phyloP scores from a whole-genome alignment of 2,113 vertebrate species.

The Pionites leucogaster region DNA sequence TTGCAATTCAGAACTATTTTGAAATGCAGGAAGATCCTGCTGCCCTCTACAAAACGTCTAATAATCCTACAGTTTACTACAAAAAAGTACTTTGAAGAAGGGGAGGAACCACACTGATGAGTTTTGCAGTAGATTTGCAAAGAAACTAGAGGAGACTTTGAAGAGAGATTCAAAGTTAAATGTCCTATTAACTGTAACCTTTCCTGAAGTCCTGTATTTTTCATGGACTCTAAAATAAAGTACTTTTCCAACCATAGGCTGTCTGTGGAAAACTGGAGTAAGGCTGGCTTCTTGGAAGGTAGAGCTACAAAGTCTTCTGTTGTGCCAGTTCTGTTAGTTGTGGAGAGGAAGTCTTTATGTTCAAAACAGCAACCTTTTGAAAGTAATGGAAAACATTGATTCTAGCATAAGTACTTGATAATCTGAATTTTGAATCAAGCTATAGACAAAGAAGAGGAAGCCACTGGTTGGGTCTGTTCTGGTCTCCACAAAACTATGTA shows the following conservation, averaged over 20 bases:
- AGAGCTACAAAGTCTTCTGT: not conserved
- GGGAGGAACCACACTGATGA: not conserved
- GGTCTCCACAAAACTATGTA: not conserved
- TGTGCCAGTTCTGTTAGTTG: not conserved
- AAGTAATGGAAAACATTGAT: not conserved
- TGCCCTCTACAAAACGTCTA: not conserved
- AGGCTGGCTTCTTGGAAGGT: not conserved
- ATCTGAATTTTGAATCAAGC: not conserved
- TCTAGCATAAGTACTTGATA: not conserved
- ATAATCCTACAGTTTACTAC: not conserved
- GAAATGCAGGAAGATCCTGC: not conserved
- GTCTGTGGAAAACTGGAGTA: not conserved
- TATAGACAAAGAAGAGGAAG: accelerated
- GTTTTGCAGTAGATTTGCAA: not conserved
- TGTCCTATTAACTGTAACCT: not conserved
- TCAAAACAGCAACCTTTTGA: not conserved
- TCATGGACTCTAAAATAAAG: not conserved
- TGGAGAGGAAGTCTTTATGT: not conserved
- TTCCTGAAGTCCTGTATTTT: not conserved
- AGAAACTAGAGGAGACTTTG: not conserved
- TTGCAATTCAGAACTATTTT: not conserved
- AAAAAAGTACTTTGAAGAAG: not conserved
- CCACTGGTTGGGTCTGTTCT: not conserved
- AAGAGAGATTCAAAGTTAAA: not conserved
- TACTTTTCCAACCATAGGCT: not conserved